Base-by-base conservation (phyloP, 2,797 vertebrate genomes). In the Tenualosa ilisha region DNA sequence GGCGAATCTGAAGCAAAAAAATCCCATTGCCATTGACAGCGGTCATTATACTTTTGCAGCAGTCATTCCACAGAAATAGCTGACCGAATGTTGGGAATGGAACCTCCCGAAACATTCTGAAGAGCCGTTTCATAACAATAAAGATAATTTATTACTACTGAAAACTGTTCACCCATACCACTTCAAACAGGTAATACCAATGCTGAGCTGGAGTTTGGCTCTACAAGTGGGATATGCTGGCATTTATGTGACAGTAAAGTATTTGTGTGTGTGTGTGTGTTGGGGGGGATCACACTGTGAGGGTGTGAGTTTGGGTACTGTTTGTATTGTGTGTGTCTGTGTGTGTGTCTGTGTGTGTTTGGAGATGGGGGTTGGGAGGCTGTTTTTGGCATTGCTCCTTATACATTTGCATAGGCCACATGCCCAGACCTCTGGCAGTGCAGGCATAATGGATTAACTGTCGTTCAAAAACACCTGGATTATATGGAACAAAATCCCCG, bases 401-500 rank as follows among this genome's bases (percentile, higher is more conserved):
- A 54, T 68, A 91, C 86, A 90, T 96, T 96, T 96, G 96, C 95
- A 95, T 96, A 93, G 88, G 94, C 92, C 89, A 83, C 85, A 88
- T 94, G 93, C 95, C 94, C 90, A 94, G 91, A 91, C 95, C 93
- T 91, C 88, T 81, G 93, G 95, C 91, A 88, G 89, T 86, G 61
- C 59, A 88, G 88, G 89, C 79, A 87, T 91, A 93, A 92, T 90
- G 89, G 91, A 95, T 89, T 92, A 96, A 96, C 96, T 92, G 95
- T 92, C 95, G 94, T 86, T 93, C 93, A 95, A 95, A 95, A 96
- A 95, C 95, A 96, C 95, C 96, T 96, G 95, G 93, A 94, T 94
- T 94, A 95, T 92, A 93, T 93, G 93, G 94, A 94, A 87, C 68
- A 93, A 93, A 93, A 91, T 86, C 88, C 92, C 92, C 90, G 83